Conservation (phyloP, 2,888 invertebrate genomes). For the Phymatocera aterrima region DNA sequence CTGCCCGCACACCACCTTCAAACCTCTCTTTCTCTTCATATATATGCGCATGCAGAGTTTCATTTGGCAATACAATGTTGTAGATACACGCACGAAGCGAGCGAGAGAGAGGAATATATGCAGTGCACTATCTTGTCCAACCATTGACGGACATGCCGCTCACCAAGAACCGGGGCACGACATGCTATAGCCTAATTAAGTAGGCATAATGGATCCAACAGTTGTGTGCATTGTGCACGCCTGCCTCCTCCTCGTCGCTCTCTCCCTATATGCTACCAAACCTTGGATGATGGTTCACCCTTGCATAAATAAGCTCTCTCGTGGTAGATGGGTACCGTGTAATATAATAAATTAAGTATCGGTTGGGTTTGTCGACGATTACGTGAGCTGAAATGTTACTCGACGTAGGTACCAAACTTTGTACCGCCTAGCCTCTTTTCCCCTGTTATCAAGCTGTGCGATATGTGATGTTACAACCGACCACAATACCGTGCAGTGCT, state of each 20-base stretch:
- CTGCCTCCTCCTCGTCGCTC: not conserved
- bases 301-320: not conserved
- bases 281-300: not conserved
- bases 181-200: constrained; percentile 66
- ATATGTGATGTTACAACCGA: too few species aligned
- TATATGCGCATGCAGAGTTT: not conserved
- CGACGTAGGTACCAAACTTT: not conserved
- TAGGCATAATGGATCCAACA: constrained; percentile 69
- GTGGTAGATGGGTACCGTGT: not conserved
- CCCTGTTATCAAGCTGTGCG: too few species aligned
- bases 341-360: not conserved
- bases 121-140: constrained; percentile 59
- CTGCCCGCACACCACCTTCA: not conserved
- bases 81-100: not conserved
- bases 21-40: not conserved
- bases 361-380: not conserved
- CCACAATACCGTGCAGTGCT: too few species aligned
- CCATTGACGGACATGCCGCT: constrained; percentile 50
- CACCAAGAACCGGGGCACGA: constrained; percentile 19
- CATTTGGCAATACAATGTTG: not conserved
- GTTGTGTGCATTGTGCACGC: constrained; percentile 65
- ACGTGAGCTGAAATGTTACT: not conserved
- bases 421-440: too few species aligned
- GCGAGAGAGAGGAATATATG: not conserved
- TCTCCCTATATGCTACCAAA: not conserved